These are phyloP conservation scores for Thyatira batis DNA, from an alignment of 2,888 invertebrate species.

Conservation along the genomic window DNA sequence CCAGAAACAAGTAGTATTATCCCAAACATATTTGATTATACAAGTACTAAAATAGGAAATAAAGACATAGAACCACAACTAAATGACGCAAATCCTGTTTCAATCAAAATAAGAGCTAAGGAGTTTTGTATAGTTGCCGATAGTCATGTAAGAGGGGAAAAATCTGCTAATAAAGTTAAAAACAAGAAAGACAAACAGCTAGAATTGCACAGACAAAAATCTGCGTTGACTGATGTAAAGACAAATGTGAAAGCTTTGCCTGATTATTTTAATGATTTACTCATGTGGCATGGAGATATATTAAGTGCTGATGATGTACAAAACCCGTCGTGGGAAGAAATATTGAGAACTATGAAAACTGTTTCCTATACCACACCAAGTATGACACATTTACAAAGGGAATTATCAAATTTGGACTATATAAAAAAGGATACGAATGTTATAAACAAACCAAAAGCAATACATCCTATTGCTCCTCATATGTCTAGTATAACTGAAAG, in stretches of 20 bases:
- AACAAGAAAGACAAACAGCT: background rate
- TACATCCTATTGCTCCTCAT: background rate
- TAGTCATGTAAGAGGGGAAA: background rate
- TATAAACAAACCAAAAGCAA: background rate
- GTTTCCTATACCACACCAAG: conserved; percentile 24
- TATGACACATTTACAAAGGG: conserved; percentile 21
- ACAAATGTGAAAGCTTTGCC: conserved; percentile 14
- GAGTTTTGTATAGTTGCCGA: background rate
- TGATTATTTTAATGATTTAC: conserved; percentile 49
- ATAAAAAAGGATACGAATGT: too few species aligned
- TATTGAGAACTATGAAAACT: conserved; percentile 22
- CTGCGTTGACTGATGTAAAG: background rate
- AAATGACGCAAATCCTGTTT: background rate
- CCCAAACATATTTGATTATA: too few species aligned
- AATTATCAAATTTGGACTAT: conserved; percentile 11
- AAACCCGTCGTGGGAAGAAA: conserved; percentile 25
- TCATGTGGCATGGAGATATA: conserved; percentile 53
- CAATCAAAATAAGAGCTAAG: background rate
- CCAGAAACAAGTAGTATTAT: background rate
- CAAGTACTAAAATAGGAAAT: too few species aligned
- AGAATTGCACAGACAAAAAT: background rate
- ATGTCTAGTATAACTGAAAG: conserved; percentile 7
- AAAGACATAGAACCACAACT: too few species aligned
- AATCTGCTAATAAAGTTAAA: background rate
- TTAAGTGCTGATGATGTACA: conserved; percentile 34